Evolutionary conservation across 2,113 vertebrate species (phyloP), one percentile per base, ranked within the genome.

Genomic region (Tiliqua scincoides): DNA sequence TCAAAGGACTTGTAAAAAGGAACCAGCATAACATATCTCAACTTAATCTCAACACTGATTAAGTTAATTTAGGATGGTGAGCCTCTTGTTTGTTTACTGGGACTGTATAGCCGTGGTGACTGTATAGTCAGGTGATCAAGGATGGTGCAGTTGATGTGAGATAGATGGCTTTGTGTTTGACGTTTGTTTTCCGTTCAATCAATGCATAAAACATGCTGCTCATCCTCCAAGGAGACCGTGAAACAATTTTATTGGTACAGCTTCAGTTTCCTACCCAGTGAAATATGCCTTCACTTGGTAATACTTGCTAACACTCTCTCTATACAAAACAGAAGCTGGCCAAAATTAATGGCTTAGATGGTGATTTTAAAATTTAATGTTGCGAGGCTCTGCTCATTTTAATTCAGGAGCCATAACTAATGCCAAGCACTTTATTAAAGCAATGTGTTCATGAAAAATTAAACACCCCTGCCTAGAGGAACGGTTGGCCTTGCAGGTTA

Each of bases 321-420:
- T 82, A 5, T 77, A 89, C 0, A 27, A 80, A 82, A 59, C 40
- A 93, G 91, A 89, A 83, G 7, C 80, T 81, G 57, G 82, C 87
- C 63, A 93, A 89, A 93, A 93, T 92, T 89, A 95, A 91, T 94
- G 91, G 59, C 79, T 87, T 91, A 70, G 25, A 85, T 87, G 65
- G 63, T 83, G 77, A 70, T 87, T 93, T 93, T 91, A 94, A 95
- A 94, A 90, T 95, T 95, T 93, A 93, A 94, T 95, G 86, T 88
- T 85, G 89, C 90, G 61, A 94, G 89, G 84, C 79, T 85, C 74
- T 87, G 91, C 85, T 95, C 91, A 87, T 94, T 96, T 96, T 94
- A 95, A 94, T 96, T 95, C 90, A 93, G 88, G 92, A 94, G 89
- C 94, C 94, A 90, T 92, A 95, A 94, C 81, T 89, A 93, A 95